These are phyloP conservation scores for Periophthalmus magnuspinnatus DNA, from an alignment of 2,797 vertebrate genomes.

Conservation along the genomic window DNA sequence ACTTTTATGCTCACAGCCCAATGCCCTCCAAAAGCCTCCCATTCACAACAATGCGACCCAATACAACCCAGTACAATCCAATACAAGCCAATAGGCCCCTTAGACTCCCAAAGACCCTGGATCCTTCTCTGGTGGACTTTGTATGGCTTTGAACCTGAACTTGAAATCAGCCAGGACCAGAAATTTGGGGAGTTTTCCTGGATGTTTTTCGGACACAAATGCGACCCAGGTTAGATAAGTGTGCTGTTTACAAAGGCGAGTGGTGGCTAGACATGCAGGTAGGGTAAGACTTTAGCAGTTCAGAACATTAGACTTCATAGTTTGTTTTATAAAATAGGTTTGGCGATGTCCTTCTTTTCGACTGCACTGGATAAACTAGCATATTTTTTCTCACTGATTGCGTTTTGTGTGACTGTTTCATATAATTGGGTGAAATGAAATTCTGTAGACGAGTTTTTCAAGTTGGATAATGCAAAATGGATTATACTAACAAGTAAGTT, in stretches of 20 bases:
- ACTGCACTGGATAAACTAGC: conserved; percentile 68
- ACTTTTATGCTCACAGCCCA: conserved; percentile 75
- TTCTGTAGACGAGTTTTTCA: conserved; percentile 22
- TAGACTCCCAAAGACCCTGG: conserved; percentile 45
- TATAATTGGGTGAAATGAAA: conserved; percentile 70
- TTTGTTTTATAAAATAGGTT: conserved; percentile 7
- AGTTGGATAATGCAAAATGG: conserved; percentile 20
- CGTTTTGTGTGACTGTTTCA: conserved; percentile 68
- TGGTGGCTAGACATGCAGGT: conserved; percentile 22
- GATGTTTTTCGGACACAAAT: conserved; percentile 68
- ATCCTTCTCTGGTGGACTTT: conserved; percentile 69
- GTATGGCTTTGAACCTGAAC: conserved; percentile 26
- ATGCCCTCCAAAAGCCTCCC: conserved; percentile 64
- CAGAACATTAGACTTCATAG: background rate
- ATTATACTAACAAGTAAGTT: background rate
- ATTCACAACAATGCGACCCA: background rate
- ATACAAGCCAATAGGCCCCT: background rate
- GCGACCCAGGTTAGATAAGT: conserved; percentile 75
- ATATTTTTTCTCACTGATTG: conserved; percentile 68
- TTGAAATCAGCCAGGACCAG: conserved; percentile 50
- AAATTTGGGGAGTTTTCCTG: conserved; percentile 66
- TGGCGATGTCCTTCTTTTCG: conserved; percentile 69
- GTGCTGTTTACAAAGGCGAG: conserved; percentile 54
- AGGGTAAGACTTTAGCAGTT: no score
- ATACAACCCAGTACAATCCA: background rate